Base-by-base conservation (phyloP, 2,888 invertebrate genomes). In the Auanema sp. region DNA sequence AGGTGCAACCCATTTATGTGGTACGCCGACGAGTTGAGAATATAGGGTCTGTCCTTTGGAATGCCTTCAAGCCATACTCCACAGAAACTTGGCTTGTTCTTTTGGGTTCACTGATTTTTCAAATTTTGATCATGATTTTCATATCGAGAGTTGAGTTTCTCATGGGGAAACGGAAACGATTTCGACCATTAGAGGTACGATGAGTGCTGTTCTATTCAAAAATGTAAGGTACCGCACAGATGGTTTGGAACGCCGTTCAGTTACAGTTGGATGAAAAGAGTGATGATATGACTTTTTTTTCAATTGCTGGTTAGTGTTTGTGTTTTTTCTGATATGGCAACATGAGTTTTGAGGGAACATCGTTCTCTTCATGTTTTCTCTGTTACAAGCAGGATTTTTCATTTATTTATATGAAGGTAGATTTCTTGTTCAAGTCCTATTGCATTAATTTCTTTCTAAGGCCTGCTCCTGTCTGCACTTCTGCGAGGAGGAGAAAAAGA, bases 21-120 rank as follows among this genome's bases (percentile, higher is more conserved):
- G 74, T 68, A 25, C 59, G 64, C 11, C 51, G 61, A 24, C 58
- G 58, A 25, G 51, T 49, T 12, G 64, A 66, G 58, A 65, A 60
- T 14, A 58, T 74, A 3, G 68, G 68, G 18, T 66, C 68, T 6
- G 68, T 74, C 0, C 56, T 78, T 4, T 78, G 77, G 77, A 78
- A 77, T 57, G 78, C 77, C 1, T 76, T 78, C 65, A 77, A 68
- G 23, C 78, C 78, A 42, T 78, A 76, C 51, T 63, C 69, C 6
- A 54, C 49, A 11, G 56, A 62, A 41, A 72, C 69, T 10, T 78
- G 78, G 78, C 18, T 69, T 10, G 57, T 62, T 18, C 54, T 78
- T 24, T 41, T 76, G n/a, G 69, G 66, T 33, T 71, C 68, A 33
- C 55, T 74, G 16, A 10, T 74, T 1, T 8, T 69, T 0, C 64